These are phyloP conservation scores for Cephalopachus bancanus DNA, from an alignment of 2,797 vertebrate genomes.

Conservation along the genomic window DNA sequence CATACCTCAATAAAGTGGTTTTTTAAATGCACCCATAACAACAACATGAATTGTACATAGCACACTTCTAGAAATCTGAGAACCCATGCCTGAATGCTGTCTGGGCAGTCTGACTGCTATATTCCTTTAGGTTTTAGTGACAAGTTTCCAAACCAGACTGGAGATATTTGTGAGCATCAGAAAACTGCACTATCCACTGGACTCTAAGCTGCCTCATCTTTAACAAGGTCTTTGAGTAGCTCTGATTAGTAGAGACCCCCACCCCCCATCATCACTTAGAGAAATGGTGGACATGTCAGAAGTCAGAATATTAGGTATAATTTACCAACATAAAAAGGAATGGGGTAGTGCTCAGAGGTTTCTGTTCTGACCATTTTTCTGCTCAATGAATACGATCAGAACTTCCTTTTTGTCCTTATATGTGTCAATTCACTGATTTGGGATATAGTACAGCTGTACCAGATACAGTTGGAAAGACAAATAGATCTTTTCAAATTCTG, in stretches of 20 bases:
- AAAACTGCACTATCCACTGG: not conserved
- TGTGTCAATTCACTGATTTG: not conserved
- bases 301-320: not conserved
- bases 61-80: not conserved
- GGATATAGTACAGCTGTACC: not conserved
- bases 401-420: not conserved
- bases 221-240: not conserved
- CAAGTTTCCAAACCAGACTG: not conserved
- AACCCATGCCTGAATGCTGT: not conserved
- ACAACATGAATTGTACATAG: not conserved
- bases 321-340: not conserved
- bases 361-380: not conserved
- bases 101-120: not conserved
- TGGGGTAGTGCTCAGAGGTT: not conserved
- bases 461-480: not conserved
- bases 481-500: not conserved
- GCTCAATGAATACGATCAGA: not conserved
- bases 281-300: not conserved
- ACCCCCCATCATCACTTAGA: too few relatives aligned
- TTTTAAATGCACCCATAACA: not conserved
- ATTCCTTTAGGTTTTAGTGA: not conserved
- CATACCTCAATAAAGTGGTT: not conserved
- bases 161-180: not conserved
- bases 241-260: not conserved
- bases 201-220: not conserved